Conservation (phyloP, 2,888 invertebrate genomes). For the Hipparchia semele region DNA sequence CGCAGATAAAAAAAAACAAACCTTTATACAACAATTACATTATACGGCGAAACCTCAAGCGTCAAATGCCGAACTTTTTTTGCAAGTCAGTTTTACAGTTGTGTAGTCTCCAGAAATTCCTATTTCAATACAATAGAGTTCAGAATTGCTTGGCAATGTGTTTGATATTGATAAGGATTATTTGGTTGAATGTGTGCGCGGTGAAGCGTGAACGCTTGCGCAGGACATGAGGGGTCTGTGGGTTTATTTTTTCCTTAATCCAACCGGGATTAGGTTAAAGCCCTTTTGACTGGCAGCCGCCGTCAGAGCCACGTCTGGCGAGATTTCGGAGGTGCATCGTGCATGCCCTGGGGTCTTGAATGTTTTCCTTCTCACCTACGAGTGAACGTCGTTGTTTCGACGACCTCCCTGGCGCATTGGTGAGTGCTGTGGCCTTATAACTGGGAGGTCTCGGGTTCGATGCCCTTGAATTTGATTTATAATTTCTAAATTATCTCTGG, state of each 20-base stretch:
- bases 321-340: slow-evolving; percentile 49
- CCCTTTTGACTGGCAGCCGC: slow-evolving; percentile 81
- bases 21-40: slow-evolving; percentile 75
- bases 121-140: slow-evolving; percentile 37
- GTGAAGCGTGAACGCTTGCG: slow-evolving; percentile 77
- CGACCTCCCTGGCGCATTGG: no score
- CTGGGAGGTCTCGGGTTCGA: no score
- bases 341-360: slow-evolving; percentile 50
- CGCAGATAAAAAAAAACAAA: slow-evolving; percentile 59
- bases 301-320: slow-evolving; percentile 72
- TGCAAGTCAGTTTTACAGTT: slow-evolving; percentile 24
- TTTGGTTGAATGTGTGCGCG: slow-evolving; percentile 51
- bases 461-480: no score
- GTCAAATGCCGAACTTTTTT: slow-evolving; percentile 67
- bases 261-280: slow-evolving; percentile 80
- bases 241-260: slow-evolving; percentile 80
- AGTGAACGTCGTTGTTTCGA: no score
- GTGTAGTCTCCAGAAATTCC: background rate
- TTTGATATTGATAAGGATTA: slow-evolving; percentile 27
- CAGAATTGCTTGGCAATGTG: slow-evolving; percentile 37
- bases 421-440: no score
- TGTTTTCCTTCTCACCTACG: slow-evolving; percentile 38
- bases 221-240: slow-evolving; percentile 72
- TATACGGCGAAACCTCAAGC: slow-evolving; percentile 76
- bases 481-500: no score